phyloP scores from a whole-genome alignment of 2,113 vertebrate species.

The Sander lucioperca region DNA sequence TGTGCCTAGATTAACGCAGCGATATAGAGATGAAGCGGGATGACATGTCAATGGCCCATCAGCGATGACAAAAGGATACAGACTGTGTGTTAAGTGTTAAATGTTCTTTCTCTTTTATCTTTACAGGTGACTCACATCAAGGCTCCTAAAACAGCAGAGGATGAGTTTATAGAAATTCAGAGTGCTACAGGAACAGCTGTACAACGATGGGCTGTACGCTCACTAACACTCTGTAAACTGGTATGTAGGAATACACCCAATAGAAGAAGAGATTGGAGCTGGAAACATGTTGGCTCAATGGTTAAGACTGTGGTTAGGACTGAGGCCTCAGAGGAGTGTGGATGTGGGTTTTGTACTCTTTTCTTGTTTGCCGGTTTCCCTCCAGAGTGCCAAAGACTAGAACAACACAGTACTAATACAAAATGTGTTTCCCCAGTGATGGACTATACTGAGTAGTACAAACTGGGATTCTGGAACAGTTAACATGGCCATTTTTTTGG shows the following conservation, averaged over 20 bases:
- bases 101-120: background rate
- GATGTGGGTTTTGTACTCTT: background rate
- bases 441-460: too few species aligned
- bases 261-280: background rate
- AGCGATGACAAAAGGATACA: too few species aligned
- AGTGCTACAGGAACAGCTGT: conserved; percentile 92
- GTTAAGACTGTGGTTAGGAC: background rate
- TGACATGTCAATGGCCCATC: too few species aligned
- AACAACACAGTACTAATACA: too few species aligned
- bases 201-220: conserved; percentile 92
- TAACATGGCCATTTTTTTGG: too few species aligned
- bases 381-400: too few species aligned
- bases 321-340: background rate
- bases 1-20: too few species aligned
- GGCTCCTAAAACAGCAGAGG: conserved; percentile 92
- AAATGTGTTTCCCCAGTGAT: background rate
- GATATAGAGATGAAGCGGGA: too few species aligned
- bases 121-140: conserved; percentile 94
- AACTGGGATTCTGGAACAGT: too few species aligned
- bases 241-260: conserved; percentile 72
- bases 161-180: conserved; percentile 97
- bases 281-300: background rate
- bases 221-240: conserved; percentile 90
- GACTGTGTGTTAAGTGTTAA: too few species aligned
- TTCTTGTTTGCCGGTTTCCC: background rate